Evolutionary conservation across 2,113 vertebrate species (phyloP), one percentile per base, ranked within the genome.

Genomic region (Ailuropoda melanoleuca): DNA sequence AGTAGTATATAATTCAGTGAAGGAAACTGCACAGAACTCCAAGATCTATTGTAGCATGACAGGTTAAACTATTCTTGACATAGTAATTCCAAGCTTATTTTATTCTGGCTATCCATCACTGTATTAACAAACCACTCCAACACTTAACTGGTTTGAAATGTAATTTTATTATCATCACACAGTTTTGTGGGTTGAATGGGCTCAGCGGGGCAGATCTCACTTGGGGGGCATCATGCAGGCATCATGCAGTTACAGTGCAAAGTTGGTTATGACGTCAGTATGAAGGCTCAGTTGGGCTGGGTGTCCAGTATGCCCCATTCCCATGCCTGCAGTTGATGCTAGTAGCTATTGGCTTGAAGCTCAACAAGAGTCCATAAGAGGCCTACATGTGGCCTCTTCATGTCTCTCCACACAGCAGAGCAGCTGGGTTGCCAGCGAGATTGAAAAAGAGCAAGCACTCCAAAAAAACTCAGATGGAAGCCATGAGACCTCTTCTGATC

Each of bases 11-110:
- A 74, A 88, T 56, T 74, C 17, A 46, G 34, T 37, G 68, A 88
- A 72, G 56, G 15, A 56, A 81, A 92, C 23, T 15, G 23, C 9
- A 81, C 24, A 75, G n/a, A 95, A 95, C 50, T 58, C 53, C 72
- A 95, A 93, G 24, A 29, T 39, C 72, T 43, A 19, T 39, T 82
- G 10, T 18, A 92, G 56, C 75, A 82, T 39, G 3, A 87, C 29
- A 48, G 39, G 60, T 86, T 72, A 98, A 96, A 96, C 56, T 86
- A 55, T 82, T 68, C 62, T 87, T 90, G 39, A 78, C 55, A 84
- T 77, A 81, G 46, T 68, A 74, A 75, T 88, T 90, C 88, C 53
- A 95, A 90, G 53, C 74, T 83, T 56, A 58, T 31, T 58, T 68
- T 85, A 87, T 87, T 85, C 90, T 89, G 64, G 50, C 64, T 96